Evolutionary conservation across 2,888 invertebrate species (phyloP), one percentile per base, ranked within the genome.

Genomic region (Nasonia oneida): DNA sequence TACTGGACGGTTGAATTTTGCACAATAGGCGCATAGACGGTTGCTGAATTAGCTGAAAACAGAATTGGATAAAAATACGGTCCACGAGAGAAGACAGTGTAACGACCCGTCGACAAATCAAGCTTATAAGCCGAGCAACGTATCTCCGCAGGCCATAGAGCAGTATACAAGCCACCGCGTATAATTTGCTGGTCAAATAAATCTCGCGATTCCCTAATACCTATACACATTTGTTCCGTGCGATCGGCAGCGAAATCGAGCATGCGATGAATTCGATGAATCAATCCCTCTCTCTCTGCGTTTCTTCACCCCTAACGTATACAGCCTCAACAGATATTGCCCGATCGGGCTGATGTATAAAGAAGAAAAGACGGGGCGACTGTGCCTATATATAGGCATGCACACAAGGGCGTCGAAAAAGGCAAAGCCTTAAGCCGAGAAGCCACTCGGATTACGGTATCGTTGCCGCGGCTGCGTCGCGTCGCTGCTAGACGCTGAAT

Each of bases 401-500:
- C n/a, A 50, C 47, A 42, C n/a, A 61, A 29, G 47, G 64, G 42
- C 67, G n/a, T 18, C 37, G 61, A 37, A 47, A 39, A 37, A 57
- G 42, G n/a, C 23, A 29, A 64, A 79, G 15, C 50, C 75, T 42
- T 78, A 81, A 87, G 84, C 80, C 83, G 79, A 75, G 84, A 82
- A 85, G 82, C 85, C 80, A 83, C 88, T 87, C 88, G 91, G 93
- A 93, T 93, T 93, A 93, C 92, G 91, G 92, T 92, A 92, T 93
- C 92, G 91, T 89, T 90, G 67, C 37, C 61, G 90, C 88, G 87
- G 57, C 37, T 37, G 37, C 23, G 57, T 71, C 39, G 39, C 70
- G 6, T 71, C 37, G 37, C 70, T 39, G 8, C 89, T 89, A 89
- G 89, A 90, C 90, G 89, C 90, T 93, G 93, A 93, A 93, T 93